Evolutionary conservation across 2,113 vertebrate species (phyloP), one percentile per base, ranked within the genome.

Genomic region (Microtus ochrogaster): DNA sequence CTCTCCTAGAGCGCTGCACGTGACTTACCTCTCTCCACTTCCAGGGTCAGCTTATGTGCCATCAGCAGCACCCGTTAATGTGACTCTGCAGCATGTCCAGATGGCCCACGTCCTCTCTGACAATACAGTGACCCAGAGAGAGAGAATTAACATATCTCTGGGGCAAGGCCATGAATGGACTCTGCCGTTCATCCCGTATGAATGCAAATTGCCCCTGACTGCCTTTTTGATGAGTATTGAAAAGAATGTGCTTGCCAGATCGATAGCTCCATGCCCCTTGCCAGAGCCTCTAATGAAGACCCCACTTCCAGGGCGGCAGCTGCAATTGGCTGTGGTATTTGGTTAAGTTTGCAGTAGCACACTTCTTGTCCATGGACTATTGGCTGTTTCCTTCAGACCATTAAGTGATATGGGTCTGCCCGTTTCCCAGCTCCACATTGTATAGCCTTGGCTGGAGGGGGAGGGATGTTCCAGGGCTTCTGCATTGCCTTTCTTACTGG

Each of bases 121-220:
- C 89, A 94, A 84, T 81, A 21, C 24, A 74, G 22, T 39, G 79
- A 97, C 90, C 61, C n/a, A 93, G 73, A 96, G 89, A 89, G 90
- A 83, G 58, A 79, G 84, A 97, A 97, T 97, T 96, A 94, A 83
- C 95, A 96, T 95, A 90, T 93, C 94, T 96, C 90, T 97, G 83
- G 92, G 96, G 87, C 82, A 95, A 93, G 92, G 76, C 83, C 91
- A 81, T 84, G 89, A 91, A 90, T 88, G 79, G 79, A 66, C 85
- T 68, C 49, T 76, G 33, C 90, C 84, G 70, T 97, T 92, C 78
- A 95, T 65, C 65, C 90, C 58, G 39, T 52, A 77, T 73, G 87
- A 79, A 96, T 97, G 92, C 94, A 97, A 96, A 96, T 96, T 92
- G 74, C 74, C 89, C 76, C 92, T 96, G 94, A 90, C 90, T 33